phyloP scores from a whole-genome alignment of 2,888 invertebrate species.

The Chrysolina oricalcia region DNA sequence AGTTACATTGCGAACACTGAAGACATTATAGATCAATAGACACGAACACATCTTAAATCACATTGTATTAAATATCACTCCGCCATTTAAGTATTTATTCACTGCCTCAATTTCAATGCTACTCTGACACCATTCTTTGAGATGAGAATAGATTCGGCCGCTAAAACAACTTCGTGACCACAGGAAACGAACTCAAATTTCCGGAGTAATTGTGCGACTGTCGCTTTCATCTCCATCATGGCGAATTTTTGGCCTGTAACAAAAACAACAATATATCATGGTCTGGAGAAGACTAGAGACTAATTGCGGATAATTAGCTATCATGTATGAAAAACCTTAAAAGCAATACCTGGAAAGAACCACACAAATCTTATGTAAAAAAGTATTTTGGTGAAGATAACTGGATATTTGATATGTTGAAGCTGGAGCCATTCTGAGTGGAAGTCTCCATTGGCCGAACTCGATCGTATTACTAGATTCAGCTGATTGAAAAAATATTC shows the following conservation, averaged over 20 bases:
- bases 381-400: no score
- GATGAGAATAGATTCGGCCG: constrained; percentile 49
- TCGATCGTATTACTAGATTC: no score
- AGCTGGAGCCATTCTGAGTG: no score
- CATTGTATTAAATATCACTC: not conserved
- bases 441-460: no score
- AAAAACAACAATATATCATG: constrained; percentile 5
- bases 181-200: constrained; percentile 67
- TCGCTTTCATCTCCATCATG: constrained; percentile 75
- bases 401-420: no score
- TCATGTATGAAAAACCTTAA: no score
- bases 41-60: not conserved
- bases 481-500: no score
- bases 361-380: no score
- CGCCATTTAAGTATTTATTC: constrained; percentile 18
- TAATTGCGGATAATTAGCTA: no score
- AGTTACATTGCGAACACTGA: not conserved
- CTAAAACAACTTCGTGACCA: constrained; percentile 43
- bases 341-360: no score
- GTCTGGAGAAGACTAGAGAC: no score
- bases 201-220: constrained; percentile 73
- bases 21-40: not conserved
- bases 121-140: constrained; percentile 53
- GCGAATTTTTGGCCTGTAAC: constrained; percentile 70
- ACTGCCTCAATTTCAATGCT: constrained; percentile 38